Evolutionary conservation across 2,797 vertebrate species (phyloP).

Genomic region (Alectoris magna): DNA sequence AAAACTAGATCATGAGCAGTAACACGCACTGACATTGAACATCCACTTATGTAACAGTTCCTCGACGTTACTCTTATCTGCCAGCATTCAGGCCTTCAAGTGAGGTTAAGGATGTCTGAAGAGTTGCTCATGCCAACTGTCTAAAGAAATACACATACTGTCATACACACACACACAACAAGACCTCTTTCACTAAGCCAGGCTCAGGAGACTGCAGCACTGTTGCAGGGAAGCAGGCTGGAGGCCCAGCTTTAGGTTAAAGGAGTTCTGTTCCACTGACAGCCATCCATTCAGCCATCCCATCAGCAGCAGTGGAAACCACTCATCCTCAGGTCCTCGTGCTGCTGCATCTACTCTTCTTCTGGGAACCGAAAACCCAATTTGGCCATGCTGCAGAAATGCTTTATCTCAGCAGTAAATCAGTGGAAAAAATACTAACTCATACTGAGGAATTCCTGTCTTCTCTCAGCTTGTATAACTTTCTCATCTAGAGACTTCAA

Average conservation of each 20-base stretch:
- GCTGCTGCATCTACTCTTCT: background rate
- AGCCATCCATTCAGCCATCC: background rate
- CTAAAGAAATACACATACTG: background rate
- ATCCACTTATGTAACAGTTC: background rate
- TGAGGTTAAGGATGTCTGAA: background rate
- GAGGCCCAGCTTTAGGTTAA: background rate
- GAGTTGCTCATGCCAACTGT: fast-evolving
- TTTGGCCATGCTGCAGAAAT: background rate
- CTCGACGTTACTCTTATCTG: background rate
- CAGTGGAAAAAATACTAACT: background rate
- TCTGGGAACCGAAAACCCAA: background rate
- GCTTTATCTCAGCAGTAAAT: background rate
- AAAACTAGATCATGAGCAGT: fast-evolving
- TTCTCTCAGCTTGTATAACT: background rate
- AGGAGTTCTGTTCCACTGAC: background rate
- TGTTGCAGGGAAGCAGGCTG: background rate
- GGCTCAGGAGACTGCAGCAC: background rate
- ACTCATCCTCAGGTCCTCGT: background rate
- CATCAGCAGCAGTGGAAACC: background rate
- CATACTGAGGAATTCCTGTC: background rate
- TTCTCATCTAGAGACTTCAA: background rate
- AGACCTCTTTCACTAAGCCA: background rate
- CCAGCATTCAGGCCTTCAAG: background rate
- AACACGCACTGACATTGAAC: fast-evolving
- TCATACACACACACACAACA: background rate